Conservation (phyloP, 1,140 invertebrate species). For the Drosophila gunungcola region DNA sequence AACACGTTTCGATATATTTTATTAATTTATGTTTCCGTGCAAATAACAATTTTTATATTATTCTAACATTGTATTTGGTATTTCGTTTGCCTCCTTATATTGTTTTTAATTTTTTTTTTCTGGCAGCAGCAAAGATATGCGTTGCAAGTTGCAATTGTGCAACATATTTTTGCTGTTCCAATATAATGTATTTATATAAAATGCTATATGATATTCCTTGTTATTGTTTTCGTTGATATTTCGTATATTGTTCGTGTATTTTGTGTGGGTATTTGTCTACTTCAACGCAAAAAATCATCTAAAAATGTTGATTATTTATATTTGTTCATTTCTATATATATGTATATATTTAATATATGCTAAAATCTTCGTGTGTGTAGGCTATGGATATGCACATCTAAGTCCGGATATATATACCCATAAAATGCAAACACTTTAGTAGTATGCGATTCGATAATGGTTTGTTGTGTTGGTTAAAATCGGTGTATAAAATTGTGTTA, state of each 20-base stretch:
- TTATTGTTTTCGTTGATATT: slow-evolving; percentile 54
- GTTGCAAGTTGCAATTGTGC: neutral
- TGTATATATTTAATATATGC: slow-evolving; percentile 22
- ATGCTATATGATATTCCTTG: slow-evolving; percentile 36
- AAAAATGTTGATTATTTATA: slow-evolving; percentile 51
- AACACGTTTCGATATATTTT: slow-evolving; percentile 33
- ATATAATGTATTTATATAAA: slow-evolving; percentile 30
- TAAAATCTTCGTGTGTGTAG: slow-evolving; percentile 37
- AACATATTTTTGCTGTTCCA: slow-evolving; percentile 2
- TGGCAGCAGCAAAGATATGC: neutral
- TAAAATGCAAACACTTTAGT: slow-evolving; percentile 41
- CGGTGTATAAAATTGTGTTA: slow-evolving; percentile 80
- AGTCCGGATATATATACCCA: slow-evolving; percentile 6
- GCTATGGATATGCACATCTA: slow-evolving; percentile 8
- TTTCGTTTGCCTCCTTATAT: slow-evolving; percentile 13
- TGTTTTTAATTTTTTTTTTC: slow-evolving; percentile 1
- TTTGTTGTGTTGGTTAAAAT: slow-evolving; percentile 64
- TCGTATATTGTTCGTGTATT: slow-evolving; percentile 35
- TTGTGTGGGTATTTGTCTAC: slow-evolving; percentile 38
- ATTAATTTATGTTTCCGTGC: slow-evolving; percentile 49
- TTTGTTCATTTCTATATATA: slow-evolving; percentile 49
- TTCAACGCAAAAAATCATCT: slow-evolving; percentile 60
- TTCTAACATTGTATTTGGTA: slow-evolving; percentile 45
- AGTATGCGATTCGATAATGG: slow-evolving; percentile 64
- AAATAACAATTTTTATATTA: slow-evolving; percentile 66